Evolutionary conservation across 2,797 vertebrate genomes (phyloP).

Genomic region (Podarcis lilfordi): DNA sequence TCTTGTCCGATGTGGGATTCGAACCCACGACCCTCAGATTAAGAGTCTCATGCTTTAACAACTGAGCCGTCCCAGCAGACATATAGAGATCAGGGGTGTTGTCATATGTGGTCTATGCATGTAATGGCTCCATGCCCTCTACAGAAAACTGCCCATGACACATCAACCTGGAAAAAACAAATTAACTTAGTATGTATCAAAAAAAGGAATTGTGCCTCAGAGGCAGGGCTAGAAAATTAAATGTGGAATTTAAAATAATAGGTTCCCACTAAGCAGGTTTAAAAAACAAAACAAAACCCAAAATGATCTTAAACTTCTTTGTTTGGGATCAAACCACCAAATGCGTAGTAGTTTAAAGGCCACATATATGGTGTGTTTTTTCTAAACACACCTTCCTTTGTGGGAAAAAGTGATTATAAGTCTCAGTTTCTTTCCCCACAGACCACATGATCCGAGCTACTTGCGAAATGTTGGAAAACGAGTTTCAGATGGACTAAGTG

Average conservation of each 20-base stretch:
- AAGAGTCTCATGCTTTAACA: too few species aligned
- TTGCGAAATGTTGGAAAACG: slow-evolving; percentile 75
- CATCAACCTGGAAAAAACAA: slow-evolving; percentile 15
- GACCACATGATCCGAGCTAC: slow-evolving; percentile 60
- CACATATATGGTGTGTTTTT: background rate
- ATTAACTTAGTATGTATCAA: background rate
- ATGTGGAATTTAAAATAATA: background rate
- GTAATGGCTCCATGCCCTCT: background rate
- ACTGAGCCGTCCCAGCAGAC: too few species aligned
- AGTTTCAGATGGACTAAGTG: slow-evolving; percentile 65
- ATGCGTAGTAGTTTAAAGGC: slow-evolving; percentile 54
- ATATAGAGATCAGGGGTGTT: background rate
- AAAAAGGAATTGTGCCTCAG: background rate
- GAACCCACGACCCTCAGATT: too few species aligned
- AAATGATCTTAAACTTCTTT: background rate
- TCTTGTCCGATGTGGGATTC: too few species aligned
- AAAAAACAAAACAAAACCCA: background rate
- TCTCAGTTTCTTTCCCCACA: slow-evolving; percentile 67
- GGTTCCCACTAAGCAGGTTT: background rate
- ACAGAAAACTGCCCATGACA: slow-evolving; percentile 3
- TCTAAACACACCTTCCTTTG: slow-evolving; percentile 56
- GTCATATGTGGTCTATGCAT: background rate
- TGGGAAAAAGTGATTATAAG: slow-evolving; percentile 60
- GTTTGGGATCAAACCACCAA: slow-evolving; percentile 33
- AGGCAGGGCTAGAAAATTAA: background rate